These are phyloP conservation scores for Sylvietta virens DNA, from an alignment of 2,113 vertebrate genomes.

Conservation along the genomic window DNA sequence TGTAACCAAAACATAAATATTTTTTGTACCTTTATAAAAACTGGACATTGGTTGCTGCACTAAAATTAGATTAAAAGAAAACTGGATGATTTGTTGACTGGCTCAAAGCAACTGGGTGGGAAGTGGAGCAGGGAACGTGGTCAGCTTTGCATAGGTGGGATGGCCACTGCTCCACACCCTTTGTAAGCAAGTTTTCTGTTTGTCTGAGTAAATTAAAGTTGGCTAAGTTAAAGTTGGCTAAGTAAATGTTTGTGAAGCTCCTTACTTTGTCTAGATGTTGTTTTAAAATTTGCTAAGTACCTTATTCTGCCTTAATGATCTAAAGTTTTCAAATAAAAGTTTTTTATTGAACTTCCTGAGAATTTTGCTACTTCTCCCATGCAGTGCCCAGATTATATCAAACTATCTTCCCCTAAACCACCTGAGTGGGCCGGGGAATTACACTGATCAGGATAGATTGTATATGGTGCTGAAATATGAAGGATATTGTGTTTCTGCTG, in stretches of 20 bases:
- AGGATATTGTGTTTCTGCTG: background rate
- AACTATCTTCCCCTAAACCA: background rate
- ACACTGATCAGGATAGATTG: background rate
- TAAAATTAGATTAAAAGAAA: background rate
- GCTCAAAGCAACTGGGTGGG: background rate
- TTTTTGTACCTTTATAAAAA: background rate
- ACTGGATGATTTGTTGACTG: no score
- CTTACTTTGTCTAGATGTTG: background rate
- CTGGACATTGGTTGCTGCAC: background rate
- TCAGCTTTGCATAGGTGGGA: rapidly evolving
- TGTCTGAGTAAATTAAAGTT: no score
- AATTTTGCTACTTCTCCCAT: background rate
- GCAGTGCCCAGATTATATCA: rapidly evolving
- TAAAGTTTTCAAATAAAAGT: background rate
- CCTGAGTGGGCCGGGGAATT: background rate
- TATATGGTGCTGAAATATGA: background rate
- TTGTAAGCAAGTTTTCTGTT: background rate
- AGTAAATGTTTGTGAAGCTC: background rate
- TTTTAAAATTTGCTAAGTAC: background rate
- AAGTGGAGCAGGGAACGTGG: rapidly evolving
- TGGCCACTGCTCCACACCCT: background rate
- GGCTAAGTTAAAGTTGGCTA: background rate
- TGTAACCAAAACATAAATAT: background rate
- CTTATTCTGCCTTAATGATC: background rate
- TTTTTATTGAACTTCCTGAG: background rate